Evolutionary conservation across 2,888 invertebrate genomes (phyloP).

Genomic region (Cremastobaeus sp.): DNA sequence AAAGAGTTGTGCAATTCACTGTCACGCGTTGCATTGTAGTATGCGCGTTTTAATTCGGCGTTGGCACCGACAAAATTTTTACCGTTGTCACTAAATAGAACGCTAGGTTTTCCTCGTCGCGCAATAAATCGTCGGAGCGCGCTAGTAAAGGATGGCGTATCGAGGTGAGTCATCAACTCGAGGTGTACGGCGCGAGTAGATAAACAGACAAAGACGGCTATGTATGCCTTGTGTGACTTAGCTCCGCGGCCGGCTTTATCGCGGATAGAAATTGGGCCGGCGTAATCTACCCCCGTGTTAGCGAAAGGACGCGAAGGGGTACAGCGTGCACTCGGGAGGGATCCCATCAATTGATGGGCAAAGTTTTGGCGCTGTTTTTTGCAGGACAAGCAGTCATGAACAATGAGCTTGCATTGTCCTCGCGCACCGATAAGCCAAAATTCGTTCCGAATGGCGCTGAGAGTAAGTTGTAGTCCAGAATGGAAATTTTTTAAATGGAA

Average conservation of each 20-base stretch:
- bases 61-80: too few relatives aligned
- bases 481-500: not conserved
- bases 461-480: not conserved
- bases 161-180: not conserved
- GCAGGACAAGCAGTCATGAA: not conserved
- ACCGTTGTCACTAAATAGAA: not conserved
- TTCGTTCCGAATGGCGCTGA: not conserved
- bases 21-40: not conserved
- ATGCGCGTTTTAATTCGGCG: not conserved
- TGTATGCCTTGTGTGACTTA: too few relatives aligned
- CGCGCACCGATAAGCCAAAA: constrained; percentile 3
- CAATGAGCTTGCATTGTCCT: not conserved
- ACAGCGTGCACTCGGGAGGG: not conserved
- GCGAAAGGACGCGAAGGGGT: not conserved
- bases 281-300: not conserved
- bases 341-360: not conserved
- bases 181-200: not conserved
- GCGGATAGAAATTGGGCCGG: not conserved
- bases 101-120: not conserved
- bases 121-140: not conserved
- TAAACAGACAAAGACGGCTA: too few relatives aligned
- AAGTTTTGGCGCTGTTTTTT: not conserved
- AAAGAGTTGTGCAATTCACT: not conserved
- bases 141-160: not conserved
- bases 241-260: not conserved